Percentiles rank a stretch among this genome's conserved stretches.
phyloP scores from a whole-genome alignment of 2,888 invertebrate species.

The Drosophila affinis region DNA sequence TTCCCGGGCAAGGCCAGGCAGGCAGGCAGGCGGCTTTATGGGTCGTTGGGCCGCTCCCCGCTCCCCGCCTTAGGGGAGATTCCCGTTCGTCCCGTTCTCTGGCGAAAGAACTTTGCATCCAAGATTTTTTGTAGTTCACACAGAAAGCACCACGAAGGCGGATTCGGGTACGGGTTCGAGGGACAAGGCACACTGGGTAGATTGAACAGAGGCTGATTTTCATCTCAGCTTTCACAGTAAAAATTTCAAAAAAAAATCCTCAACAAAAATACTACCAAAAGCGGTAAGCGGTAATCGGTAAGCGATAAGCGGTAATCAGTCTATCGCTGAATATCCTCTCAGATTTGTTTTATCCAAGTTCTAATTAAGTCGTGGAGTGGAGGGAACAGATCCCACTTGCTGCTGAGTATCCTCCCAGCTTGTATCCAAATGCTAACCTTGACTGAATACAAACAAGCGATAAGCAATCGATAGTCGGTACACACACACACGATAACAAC shows the following conservation, averaged over 20 bases:
- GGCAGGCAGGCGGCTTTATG: slow-evolving; percentile 33
- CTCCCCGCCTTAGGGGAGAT: neutral
- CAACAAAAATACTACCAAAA: too few relatives aligned
- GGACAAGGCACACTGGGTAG: slow-evolving; percentile 18
- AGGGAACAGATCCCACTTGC: neutral
- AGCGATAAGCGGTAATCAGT: too few relatives aligned
- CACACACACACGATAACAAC: slow-evolving; percentile 37
- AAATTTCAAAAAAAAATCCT: too few relatives aligned
- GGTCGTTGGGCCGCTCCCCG: neutral
- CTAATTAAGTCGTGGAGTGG: neutral
- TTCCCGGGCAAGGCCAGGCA: neutral
- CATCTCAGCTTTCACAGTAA: neutral
- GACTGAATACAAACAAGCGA: slow-evolving; percentile 21
- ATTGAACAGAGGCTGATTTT: slow-evolving; percentile 27
- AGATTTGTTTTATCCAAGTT: slow-evolving; percentile 40
- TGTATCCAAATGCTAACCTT: slow-evolving; percentile 39
- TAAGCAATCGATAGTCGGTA: slow-evolving; percentile 19
- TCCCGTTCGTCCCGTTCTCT: slow-evolving; percentile 3
- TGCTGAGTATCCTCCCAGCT: slow-evolving; percentile 14
- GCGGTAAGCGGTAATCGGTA: too few relatives aligned
- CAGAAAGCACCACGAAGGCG: slow-evolving; percentile 8
- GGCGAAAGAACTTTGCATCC: slow-evolving; percentile 41
- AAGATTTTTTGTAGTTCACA: slow-evolving; percentile 30
- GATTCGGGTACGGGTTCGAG: slow-evolving; percentile 11
- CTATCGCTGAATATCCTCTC: slow-evolving; percentile 20